Evolutionary conservation across 2,113 vertebrate species (phyloP), one percentile per base, ranked within the genome.

Genomic region (Todiramphus chloris): DNA sequence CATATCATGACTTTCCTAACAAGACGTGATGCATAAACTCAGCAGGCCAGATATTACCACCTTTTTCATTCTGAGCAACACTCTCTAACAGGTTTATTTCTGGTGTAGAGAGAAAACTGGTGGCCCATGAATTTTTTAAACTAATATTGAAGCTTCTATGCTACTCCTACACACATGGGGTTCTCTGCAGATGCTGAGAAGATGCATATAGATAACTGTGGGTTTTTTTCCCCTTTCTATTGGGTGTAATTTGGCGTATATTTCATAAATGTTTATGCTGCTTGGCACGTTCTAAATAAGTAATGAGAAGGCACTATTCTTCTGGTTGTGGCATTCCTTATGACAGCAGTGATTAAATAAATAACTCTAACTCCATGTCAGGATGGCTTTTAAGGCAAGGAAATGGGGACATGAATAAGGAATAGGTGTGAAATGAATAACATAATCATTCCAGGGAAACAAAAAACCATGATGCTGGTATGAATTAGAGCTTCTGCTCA

Each of bases 371-470:
- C 58, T 21, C 21, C 30, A 1, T 17, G 64, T 28, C 83, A 56
- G 50, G 92, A 58, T 21, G 7, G 69, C 39, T 97, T 75, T 94
- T 46, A 78, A 84, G 59, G 58, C 31, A 11, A 30, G 90, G 67
- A 83, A 93, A 83, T 25, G 55, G 67, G 37, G 59, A 41, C 31
- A 19, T 25, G 50, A 46, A 50, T 67, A 43, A 72, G 56, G 77
- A 55, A 35, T 18, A 25, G n/a, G 41, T 86, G 50, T 85, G 83
- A 74, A 59, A 78, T 62, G 7, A 69, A 19, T 25, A 59, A 44
- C 1, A 2, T 3, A 46, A 62, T 67, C 33, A 14, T 55, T 58
- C 31, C 31, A 41, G n/a, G 51, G 51, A 76, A 53, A 39, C 21
- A 41, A 39, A 62, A 31, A 25, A 25, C 7, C 13, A 1, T 3